These are phyloP conservation scores for Leptopilina drosophilae DNA, from an alignment of 2,888 invertebrate genomes.

Conservation along the genomic window DNA sequence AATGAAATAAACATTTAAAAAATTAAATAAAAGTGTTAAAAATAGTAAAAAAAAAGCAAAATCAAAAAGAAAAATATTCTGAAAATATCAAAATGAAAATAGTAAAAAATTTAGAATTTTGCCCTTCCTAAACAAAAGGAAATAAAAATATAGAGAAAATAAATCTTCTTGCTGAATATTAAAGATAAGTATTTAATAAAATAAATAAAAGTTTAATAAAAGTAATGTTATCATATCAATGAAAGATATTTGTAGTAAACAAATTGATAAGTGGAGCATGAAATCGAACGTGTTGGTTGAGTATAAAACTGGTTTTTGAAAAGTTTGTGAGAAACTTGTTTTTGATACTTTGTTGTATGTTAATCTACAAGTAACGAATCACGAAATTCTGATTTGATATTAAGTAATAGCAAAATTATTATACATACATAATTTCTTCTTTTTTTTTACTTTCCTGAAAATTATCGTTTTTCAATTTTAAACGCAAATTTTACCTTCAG, in stretches of 20 bases:
- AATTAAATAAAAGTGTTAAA: no score
- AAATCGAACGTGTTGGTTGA: not conserved
- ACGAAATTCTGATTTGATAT: conserved; percentile 2
- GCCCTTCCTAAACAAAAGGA: no score
- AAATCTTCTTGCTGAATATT: no score
- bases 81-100: no score
- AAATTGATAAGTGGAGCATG: conserved; percentile 6
- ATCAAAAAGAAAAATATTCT: no score
- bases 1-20: no score
- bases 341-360: conserved; percentile 5
- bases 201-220: not conserved
- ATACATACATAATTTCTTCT: not conserved
- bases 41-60: no score
- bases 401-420: conserved; percentile 4
- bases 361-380: conserved; percentile 11
- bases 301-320: conserved; percentile 23
- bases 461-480: not conserved
- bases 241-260: not conserved
- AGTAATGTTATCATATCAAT: not conserved
- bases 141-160: no score
- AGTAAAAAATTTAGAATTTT: no score
- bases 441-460: not conserved
- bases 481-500: no score
- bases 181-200: not conserved
- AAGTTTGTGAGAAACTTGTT: not conserved